Evolutionary conservation across 2,888 invertebrate species (phyloP), one percentile per base, ranked within the genome.

Genomic region (Drosophila phalerata): DNA sequence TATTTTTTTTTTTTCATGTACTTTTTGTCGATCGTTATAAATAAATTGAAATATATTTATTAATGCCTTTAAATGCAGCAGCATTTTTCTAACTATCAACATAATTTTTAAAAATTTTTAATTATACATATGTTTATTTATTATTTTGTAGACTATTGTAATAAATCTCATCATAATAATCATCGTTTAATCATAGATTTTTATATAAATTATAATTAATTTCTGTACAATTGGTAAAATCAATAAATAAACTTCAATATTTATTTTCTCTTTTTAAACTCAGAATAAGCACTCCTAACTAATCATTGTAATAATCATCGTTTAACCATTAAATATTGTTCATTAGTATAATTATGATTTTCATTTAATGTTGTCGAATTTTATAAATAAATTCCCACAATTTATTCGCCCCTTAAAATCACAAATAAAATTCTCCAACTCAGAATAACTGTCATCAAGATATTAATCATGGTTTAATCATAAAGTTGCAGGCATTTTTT

Each of bases 401-500:
- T n/a, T n/a, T n/a, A n/a, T n/a, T n/a, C n/a, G n/a, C n/a, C 32
- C 32, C 11, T 43, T 34, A 11, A 9, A 52, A 11, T 5, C 37
- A 3, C 1, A 8, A 32, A 32, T 22, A 22, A 34, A 5, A 2
- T 5, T 34, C 34, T 34, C 5, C 1, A 34, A 28, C 9, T 17
- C 22, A 15, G 22, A 15, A 37, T 25, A 55, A 32, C 34, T 60
- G 49, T 68, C 43, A 58, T 22, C 25, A 34, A 11, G 9, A 13
- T 15, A 28, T 52, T 28, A 52, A 28, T 38, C 52, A 6, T 15
- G 9, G 3, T 8, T 57, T 10, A 57, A 34, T 37, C 47, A 63
- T 38, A 17, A 32, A 45, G 32, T 52, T 28, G 47, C 34, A 64
- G 75, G 60, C 48, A 13, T 10, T 55, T 84, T 68, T 3, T 22